Percentiles rank a stretch among this genome's conserved stretches.
Evolutionary conservation across 2,113 vertebrate species (phyloP).

Genomic region (Actenoides lindsayi): DNA sequence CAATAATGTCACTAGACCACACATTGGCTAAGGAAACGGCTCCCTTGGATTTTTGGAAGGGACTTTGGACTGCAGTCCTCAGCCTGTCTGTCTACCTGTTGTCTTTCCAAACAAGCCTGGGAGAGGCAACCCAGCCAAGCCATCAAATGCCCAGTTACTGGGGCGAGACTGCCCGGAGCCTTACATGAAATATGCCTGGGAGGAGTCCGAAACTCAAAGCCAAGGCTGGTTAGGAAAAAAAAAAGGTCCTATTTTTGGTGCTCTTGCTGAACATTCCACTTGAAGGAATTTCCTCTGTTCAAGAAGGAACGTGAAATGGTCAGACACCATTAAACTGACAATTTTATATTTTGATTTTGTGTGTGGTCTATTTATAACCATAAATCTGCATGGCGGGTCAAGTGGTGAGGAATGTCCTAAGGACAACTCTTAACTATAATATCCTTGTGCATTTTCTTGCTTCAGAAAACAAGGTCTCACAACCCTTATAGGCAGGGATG

Average conservation of each 20-base stretch:
- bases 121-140: background rate
- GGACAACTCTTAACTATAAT: background rate
- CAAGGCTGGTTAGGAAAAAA: slow-evolving; percentile 13
- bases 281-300: slow-evolving; percentile 42
- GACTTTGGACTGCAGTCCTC: background rate
- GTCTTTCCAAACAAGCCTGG: slow-evolving; percentile 39
- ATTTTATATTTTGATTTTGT: background rate
- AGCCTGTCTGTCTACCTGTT: slow-evolving; percentile 13
- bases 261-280: slow-evolving; percentile 43
- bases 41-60: background rate
- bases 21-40: background rate
- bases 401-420: background rate
- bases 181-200: slow-evolving; percentile 40
- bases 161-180: slow-evolving; percentile 50
- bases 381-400: background rate
- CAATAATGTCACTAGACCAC: background rate
- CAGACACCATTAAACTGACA: slow-evolving; percentile 9
- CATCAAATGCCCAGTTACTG: background rate
- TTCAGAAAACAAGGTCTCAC: background rate
- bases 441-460: background rate
- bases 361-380: background rate
- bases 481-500: background rate
- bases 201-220: background rate
- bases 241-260: slow-evolving; percentile 51
- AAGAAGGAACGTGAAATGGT: background rate